A percentile compares a stretch with the other conserved stretches of the same genome.
These are phyloP conservation scores for Hofmannophila pseudospretella DNA, from an alignment of 2,888 invertebrate genomes.

Conservation along the genomic window DNA sequence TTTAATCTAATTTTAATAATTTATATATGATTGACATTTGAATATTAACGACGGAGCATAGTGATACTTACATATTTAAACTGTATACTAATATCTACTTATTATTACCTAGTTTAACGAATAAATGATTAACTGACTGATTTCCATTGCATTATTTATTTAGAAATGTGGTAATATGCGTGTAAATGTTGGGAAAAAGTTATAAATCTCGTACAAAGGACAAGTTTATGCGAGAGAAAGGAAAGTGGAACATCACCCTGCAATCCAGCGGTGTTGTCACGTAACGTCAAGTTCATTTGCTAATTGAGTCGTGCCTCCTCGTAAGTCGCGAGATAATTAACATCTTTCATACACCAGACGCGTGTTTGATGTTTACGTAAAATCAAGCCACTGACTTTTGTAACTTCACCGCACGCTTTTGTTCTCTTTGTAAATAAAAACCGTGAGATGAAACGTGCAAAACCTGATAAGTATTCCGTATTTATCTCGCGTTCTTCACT, in stretches of 20 bases:
- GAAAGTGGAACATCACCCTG: conserved; percentile 16
- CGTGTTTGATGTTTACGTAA: conserved; percentile 10
- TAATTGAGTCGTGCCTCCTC: conserved; percentile 28
- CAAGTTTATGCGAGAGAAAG: conserved; percentile 5
- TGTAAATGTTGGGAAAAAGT: conserved; percentile 4
- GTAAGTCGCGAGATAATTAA: conserved; percentile 7
- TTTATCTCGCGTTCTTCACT: no score
- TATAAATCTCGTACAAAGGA: conserved; percentile 1
- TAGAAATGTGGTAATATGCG: no score
- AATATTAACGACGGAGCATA: no score
- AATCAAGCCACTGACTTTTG: conserved; percentile 12
- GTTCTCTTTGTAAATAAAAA: conserved; percentile 8
- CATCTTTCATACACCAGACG: conserved; percentile 8
- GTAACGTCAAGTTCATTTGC: conserved; percentile 38
- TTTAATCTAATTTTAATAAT: no score
- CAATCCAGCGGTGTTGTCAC: conserved; percentile 19
- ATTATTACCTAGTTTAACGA: no score
- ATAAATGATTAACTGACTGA: no score
- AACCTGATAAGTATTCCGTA: background rate
- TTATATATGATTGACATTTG: no score
- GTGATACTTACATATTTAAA: no score
- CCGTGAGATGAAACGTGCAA: conserved; percentile 4
- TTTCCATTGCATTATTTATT: conserved; percentile 4
- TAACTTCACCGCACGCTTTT: conserved; percentile 8
- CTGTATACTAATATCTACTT: no score